phyloP scores from a whole-genome alignment of 2,797 vertebrate genomes.

The Cottoperca gobio region DNA sequence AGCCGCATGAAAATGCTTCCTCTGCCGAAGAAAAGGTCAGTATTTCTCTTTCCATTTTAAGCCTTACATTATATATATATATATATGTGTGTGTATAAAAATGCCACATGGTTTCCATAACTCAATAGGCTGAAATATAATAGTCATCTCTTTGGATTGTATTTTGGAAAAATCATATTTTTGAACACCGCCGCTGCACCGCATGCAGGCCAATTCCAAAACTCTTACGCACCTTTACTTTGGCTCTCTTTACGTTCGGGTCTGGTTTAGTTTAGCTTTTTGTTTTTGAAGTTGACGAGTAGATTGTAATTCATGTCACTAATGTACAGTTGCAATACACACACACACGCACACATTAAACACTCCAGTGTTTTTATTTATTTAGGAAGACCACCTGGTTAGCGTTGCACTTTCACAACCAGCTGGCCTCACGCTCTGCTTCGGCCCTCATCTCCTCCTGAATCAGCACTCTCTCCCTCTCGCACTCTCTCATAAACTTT shows the following conservation, averaged over 20 bases:
- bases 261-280: conserved; percentile 43
- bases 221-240: conserved; percentile 47
- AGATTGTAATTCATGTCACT: conserved; percentile 38
- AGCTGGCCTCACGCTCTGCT: conserved; percentile 15
- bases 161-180: conserved; percentile 39
- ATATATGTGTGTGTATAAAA: no score
- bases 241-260: conserved; percentile 14
- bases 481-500: conserved; percentile 58
- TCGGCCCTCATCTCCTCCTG: conserved; percentile 34
- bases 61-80: no score
- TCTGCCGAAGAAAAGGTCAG: conserved; percentile 66
- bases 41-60: background rate
- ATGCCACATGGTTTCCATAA: conserved; percentile 28
- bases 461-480: conserved; percentile 52
- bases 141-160: conserved; percentile 28
- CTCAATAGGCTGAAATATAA: conserved; percentile 16
- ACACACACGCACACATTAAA: background rate
- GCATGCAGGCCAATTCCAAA: conserved; percentile 44
- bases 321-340: conserved; percentile 12
- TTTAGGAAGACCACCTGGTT: conserved; percentile 64
- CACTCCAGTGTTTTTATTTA: conserved; percentile 50
- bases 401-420: conserved; percentile 54
- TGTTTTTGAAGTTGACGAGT: conserved; percentile 26
- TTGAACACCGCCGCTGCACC: conserved; percentile 7
- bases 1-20: conserved; percentile 27